Percentiles rank a stretch among this genome's conserved stretches.
Conservation (phyloP, 2,797 vertebrate genomes). For the Mionectes olivaceus region DNA sequence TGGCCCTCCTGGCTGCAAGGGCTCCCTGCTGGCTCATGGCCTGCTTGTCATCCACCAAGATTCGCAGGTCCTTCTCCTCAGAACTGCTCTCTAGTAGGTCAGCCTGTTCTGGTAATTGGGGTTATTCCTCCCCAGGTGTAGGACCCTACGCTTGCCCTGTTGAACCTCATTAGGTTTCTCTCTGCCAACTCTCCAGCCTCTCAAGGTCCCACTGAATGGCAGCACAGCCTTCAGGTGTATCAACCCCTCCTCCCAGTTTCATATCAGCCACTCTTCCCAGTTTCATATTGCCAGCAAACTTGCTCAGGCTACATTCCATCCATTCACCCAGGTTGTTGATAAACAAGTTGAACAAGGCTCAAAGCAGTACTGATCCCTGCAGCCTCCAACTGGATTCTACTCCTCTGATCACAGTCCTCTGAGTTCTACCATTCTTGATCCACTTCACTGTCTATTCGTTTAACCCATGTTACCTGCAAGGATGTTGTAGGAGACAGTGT, state of each 20-base stretch:
- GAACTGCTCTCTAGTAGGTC: neutral
- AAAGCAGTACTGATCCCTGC: neutral
- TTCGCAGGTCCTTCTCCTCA: neutral
- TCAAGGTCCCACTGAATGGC: neutral
- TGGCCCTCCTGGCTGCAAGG: neutral
- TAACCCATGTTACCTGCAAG: neutral
- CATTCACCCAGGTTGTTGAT: neutral
- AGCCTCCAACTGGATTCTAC: neutral
- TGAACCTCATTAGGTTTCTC: neutral
- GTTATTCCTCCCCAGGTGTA: neutral
- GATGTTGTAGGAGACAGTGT: neutral
- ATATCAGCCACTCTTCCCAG: neutral
- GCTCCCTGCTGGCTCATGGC: neutral
- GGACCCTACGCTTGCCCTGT: neutral
- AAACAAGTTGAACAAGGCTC: neutral
- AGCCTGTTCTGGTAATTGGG: neutral
- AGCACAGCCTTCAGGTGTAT: neutral
- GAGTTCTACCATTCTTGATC: neutral
- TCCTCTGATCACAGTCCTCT: neutral
- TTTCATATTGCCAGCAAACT: neutral
- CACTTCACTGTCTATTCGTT: too few species aligned
- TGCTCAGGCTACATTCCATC: neutral
- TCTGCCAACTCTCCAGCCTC: neutral
- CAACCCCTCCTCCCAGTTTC: neutral
- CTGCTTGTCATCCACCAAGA: neutral